Base-by-base conservation (phyloP, 2,797 vertebrate genomes). In the Oceanodroma leucorhoa region DNA sequence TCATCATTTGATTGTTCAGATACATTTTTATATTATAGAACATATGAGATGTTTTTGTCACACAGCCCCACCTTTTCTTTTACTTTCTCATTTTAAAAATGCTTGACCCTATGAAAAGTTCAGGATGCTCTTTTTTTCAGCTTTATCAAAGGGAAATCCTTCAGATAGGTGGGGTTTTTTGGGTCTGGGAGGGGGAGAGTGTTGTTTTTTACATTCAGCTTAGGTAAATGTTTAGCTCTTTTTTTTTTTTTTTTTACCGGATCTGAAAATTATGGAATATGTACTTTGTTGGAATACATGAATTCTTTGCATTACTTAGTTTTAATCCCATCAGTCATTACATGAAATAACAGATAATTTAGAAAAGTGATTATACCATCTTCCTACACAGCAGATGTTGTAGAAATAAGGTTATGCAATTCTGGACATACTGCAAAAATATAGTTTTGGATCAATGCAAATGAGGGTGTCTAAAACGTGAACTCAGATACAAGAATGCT, bases 111-210 rank as follows among this genome's bases (percentile, higher is more conserved):
- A 8, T 79, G 36, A 89, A 64, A 60, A 85, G 46, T 77, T 87
- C 87, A 96, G 45, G 64, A 75, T 94, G 69, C 41, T 67, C 54
- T 50, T 83, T 94, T 83, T 76, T 93, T 55, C 51, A 66, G 48
- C 65, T 91, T 95, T 93, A 80, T 95, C 76, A 77, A 94, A 58
- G 71, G 79, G 93, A 92, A 89, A 85, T 92, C 84, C 76, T 94
- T 87, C 53, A 86, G 60, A 85, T 94, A 67, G 18, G 23, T 85
- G 34, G 29, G 5, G 1, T 0, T 7, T 87, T 83, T 51, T 17
- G 15, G 48, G 2, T 58, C 51, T 62, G 43, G 10, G 43, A 83
- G 9, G 15, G 22, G 22, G 6, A 27, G 12, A 17, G 10, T 41
- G 22, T 10, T 21, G 21, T 9, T 79, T 82, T 93, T 86, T 80